Conservation (phyloP, 2,888 invertebrate genomes). For the Disparrhopalites patrizii region DNA sequence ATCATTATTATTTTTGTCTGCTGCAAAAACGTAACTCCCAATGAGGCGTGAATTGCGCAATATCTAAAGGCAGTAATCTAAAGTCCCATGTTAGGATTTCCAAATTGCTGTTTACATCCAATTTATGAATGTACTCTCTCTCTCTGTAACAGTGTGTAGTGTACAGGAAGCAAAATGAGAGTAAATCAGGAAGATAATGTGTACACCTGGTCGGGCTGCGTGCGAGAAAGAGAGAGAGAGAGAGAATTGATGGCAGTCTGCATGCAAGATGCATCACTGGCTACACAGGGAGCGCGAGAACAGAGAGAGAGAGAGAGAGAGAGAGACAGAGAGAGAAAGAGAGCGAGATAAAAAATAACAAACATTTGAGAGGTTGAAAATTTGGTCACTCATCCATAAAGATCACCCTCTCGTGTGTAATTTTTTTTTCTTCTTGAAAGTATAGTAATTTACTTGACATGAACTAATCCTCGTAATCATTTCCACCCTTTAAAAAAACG, state of each 20-base stretch:
- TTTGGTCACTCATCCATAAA: constrained; percentile 21
- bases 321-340: too few species aligned
- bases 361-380: constrained; percentile 14
- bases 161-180: constrained; percentile 5
- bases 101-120: background rate
- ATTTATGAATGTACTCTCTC: background rate
- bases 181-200: constrained; percentile 4
- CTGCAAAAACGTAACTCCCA: background rate
- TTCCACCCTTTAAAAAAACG: too few species aligned
- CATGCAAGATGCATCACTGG: too few species aligned
- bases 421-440: background rate
- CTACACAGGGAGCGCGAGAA: too few species aligned
- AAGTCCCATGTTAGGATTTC: constrained; percentile 11
- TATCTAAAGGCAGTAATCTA: background rate
- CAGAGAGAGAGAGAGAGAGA: too few species aligned
- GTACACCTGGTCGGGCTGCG: too few species aligned
- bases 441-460: too few species aligned
- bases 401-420: background rate
- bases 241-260: too few species aligned
- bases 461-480: too few species aligned
- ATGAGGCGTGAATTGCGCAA: constrained; percentile 17
- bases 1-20: background rate
- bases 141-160: background rate
- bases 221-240: too few species aligned
- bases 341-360: too few species aligned